A percentile compares a stretch with the other conserved stretches of the same genome.
Conservation (phyloP, 2,888 invertebrate genomes). For the Cinara cedri region DNA sequence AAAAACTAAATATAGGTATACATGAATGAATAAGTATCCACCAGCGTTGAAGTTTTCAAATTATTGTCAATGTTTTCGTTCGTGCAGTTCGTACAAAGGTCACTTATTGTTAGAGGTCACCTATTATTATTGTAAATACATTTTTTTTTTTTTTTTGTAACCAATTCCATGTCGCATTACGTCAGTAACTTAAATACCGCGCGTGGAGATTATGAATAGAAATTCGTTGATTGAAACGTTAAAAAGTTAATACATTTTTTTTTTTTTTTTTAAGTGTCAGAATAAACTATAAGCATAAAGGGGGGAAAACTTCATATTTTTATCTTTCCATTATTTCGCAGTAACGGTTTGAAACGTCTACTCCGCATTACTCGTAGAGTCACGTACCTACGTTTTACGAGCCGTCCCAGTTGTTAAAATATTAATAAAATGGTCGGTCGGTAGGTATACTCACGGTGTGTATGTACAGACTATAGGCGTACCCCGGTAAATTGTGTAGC, state of each 20-base stretch:
- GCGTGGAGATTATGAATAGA: background rate
- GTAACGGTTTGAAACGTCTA: background rate
- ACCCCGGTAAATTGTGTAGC: no score
- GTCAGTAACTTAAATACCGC: background rate
- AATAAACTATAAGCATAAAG: background rate
- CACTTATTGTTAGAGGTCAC: no score
- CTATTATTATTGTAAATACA: slow-evolving; percentile 11
- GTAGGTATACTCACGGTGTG: no score
- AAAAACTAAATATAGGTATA: no score
- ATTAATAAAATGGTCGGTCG: background rate
- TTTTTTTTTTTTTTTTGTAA: no score
- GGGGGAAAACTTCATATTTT: background rate
- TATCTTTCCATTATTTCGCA: slow-evolving; percentile 11
- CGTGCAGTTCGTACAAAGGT: no score
- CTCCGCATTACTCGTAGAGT: background rate
- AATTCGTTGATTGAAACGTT: background rate
- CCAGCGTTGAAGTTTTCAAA: no score
- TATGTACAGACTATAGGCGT: no score
- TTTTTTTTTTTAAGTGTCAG: no score
- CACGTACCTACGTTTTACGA: background rate
- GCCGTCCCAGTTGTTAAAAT: slow-evolving; percentile 9
- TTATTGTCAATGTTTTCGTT: no score
- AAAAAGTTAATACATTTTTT: background rate
- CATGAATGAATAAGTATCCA: no score
- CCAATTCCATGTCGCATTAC: background rate